phyloP scores from a whole-genome alignment of 2,888 invertebrate genomes.

The Caenorhabditis afra region DNA sequence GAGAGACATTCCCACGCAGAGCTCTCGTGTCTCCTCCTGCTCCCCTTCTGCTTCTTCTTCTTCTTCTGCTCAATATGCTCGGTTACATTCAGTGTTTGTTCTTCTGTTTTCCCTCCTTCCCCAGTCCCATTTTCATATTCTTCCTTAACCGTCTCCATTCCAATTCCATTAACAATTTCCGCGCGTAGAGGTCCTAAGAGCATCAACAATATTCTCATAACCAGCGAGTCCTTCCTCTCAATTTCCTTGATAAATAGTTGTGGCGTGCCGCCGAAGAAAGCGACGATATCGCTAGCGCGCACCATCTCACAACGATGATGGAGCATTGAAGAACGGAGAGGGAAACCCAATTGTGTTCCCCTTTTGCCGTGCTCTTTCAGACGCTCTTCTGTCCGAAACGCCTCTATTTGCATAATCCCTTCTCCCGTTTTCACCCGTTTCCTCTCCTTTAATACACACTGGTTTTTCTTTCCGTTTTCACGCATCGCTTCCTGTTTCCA shows the following conservation, averaged over 20 bases:
- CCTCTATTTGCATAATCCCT: not conserved
- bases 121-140: slow-evolving; percentile 10
- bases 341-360: too few species aligned
- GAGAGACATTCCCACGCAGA: slow-evolving; percentile 20
- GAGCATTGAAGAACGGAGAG: too few species aligned
- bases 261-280: too few species aligned
- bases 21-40: not conserved
- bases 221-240: not conserved
- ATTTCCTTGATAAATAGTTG: not conserved
- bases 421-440: slow-evolving; percentile 1
- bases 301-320: not conserved
- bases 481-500: not conserved
- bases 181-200: not conserved
- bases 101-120: slow-evolving; percentile 24
- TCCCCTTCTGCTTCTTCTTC: slow-evolving; percentile 11
- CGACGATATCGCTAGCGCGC: too few species aligned
- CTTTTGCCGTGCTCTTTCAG: not conserved
- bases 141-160: not conserved
- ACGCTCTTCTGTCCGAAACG: not conserved
- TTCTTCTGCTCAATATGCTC: slow-evolving; percentile 39
- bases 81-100: slow-evolving; percentile 48
- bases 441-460: not conserved
- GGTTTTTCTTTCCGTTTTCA: not conserved
- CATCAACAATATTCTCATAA: slow-evolving; percentile 15
- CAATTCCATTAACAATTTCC: slow-evolving; percentile 26